phyloP scores from a whole-genome alignment of 2,888 invertebrate genomes.

The Apotomis capreana region DNA sequence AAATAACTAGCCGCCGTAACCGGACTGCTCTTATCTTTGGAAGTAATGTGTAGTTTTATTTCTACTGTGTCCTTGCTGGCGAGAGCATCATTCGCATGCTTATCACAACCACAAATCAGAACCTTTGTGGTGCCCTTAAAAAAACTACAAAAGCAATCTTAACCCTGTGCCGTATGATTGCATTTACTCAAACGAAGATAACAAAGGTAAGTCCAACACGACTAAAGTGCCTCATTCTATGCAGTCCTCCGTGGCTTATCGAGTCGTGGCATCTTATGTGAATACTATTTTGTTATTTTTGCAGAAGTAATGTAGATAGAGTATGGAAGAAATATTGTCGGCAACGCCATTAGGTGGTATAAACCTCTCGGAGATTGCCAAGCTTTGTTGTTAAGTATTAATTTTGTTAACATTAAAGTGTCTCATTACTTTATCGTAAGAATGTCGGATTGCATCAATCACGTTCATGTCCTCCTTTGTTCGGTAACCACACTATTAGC shows the following conservation, averaged over 20 bases:
- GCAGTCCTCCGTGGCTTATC: conserved; percentile 70
- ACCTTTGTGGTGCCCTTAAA: conserved; percentile 61
- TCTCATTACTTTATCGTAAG: conserved; percentile 36
- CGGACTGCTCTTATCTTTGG: conserved; percentile 61
- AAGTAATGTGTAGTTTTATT: conserved; percentile 70
- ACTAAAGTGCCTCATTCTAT: conserved; percentile 65
- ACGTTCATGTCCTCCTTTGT: conserved; percentile 67
- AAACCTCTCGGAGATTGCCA: conserved; percentile 18
- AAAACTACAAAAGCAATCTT: conserved; percentile 59
- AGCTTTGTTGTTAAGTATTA: conserved; percentile 21
- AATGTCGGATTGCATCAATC: conserved; percentile 52
- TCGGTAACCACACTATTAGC: conserved; percentile 63
- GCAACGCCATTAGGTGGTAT: conserved; percentile 64
- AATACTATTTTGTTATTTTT: conserved; percentile 78
- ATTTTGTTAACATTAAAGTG: conserved; percentile 36
- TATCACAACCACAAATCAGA: conserved; percentile 76
- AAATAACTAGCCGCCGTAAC: conserved; percentile 55
- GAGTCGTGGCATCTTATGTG: conserved; percentile 64
- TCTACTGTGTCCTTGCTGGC: conserved; percentile 70
- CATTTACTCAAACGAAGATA: conserved; percentile 58
- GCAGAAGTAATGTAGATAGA: conserved; percentile 75
- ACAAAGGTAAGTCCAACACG: conserved; percentile 63
- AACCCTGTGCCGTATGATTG: conserved; percentile 57
- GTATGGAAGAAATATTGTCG: conserved; percentile 69
- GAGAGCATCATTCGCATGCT: conserved; percentile 73